Conservation (phyloP, 2,797 vertebrate genomes). For the Falco peregrinus region DNA sequence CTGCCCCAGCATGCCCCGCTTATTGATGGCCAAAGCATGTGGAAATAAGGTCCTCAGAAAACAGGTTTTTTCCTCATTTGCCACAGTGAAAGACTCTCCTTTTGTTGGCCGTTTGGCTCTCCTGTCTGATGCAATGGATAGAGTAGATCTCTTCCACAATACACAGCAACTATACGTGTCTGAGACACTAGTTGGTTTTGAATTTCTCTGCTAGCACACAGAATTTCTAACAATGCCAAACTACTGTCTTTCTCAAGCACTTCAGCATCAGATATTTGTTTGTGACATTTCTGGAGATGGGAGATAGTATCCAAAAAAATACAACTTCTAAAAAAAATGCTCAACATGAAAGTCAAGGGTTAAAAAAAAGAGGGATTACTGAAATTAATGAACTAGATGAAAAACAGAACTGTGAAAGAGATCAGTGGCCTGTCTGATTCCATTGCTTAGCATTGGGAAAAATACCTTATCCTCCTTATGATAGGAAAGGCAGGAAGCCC, state of each 20-base stretch:
- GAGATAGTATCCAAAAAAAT: not conserved
- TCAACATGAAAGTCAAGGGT: not conserved
- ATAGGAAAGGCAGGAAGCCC: slow-evolving; percentile 91
- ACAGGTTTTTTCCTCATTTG: not conserved
- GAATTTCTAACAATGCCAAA: not conserved
- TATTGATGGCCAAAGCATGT: not conserved
- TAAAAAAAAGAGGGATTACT: not conserved
- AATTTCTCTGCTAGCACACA: not conserved
- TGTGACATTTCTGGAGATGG: not conserved
- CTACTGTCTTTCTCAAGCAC: not conserved
- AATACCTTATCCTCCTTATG: slow-evolving; percentile 83
- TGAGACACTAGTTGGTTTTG: not conserved
- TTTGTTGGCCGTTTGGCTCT: not conserved
- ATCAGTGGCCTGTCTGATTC: not conserved
- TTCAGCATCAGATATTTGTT: not conserved
- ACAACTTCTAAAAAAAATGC: not conserved
- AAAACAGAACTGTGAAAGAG: not conserved
- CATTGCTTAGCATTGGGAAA: not conserved
- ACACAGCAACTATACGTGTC: not conserved
- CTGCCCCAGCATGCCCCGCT: not conserved
- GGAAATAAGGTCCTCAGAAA: not conserved
- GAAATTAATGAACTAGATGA: not conserved
- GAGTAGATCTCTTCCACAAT: not conserved
- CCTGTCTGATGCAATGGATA: not conserved
- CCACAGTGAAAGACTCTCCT: not conserved